Evolutionary conservation across 2,888 invertebrate genomes (phyloP).

Genomic region (Himalopsyche kuldschensis): DNA sequence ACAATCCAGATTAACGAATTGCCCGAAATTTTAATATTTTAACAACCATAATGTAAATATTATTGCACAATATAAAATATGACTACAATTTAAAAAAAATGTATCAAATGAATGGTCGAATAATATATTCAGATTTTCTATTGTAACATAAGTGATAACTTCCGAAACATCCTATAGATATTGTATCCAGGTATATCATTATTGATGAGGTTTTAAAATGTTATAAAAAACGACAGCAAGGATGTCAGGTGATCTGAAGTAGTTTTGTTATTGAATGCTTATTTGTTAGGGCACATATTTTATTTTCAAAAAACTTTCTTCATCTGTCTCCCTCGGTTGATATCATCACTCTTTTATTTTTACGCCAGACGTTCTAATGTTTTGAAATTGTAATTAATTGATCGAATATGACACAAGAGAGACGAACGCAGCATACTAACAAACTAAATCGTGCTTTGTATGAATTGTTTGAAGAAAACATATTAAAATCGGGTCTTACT

Average conservation of each 20-base stretch:
- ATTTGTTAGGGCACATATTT: slow-evolving; percentile 26
- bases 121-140: no score
- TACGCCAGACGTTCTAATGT: neutral
- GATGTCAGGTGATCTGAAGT: slow-evolving; percentile 39
- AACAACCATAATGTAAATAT: no score
- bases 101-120: no score
- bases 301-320: slow-evolving; percentile 2
- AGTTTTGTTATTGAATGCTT: slow-evolving; percentile 37
- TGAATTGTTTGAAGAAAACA: no score
- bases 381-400: neutral
- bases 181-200: slow-evolving; percentile 32
- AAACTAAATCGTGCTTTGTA: no score
- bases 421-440: neutral
- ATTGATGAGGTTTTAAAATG: slow-evolving; percentile 39
- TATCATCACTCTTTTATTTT: neutral
- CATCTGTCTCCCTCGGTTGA: neutral
- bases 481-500: no score
- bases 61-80: no score
- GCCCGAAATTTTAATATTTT: no score
- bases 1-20: no score
- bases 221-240: slow-evolving; percentile 30
- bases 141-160: neutral
- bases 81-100: no score
- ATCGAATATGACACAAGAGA: neutral
- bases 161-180: slow-evolving; percentile 4